Evolutionary conservation across 2,888 invertebrate species (phyloP).

Genomic region (Hydrotaea diabolus): DNA sequence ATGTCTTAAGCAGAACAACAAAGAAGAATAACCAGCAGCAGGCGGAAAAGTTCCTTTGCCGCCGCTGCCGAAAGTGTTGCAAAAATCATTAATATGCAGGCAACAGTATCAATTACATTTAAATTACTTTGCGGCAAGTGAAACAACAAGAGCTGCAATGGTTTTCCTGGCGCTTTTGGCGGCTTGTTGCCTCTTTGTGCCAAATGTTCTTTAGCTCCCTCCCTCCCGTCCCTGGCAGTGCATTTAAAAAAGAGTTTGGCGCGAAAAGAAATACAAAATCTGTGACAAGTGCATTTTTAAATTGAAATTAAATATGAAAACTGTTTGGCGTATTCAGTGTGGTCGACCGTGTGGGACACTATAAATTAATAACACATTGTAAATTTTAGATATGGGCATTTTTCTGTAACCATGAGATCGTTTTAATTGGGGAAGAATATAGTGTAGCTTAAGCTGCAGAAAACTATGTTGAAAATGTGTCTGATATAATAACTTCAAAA

Average conservation of each 20-base stretch:
- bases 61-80: conserved; percentile 62
- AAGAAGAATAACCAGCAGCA: conserved; percentile 22
- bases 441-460: too few relatives aligned
- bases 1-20: conserved; percentile 49
- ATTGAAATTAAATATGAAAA: conserved; percentile 16
- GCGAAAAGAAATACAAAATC: not conserved
- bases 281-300: conserved; percentile 13
- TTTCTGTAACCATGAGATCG: too few relatives aligned
- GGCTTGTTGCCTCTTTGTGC: not conserved
- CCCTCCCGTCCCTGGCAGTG: not conserved
- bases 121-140: conserved; percentile 74
- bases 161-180: conserved; percentile 1
- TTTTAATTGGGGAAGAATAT: too few relatives aligned
- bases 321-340: not conserved
- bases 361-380: not conserved
- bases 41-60: conserved; percentile 28
- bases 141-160: not conserved
- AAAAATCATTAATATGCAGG: conserved; percentile 70
- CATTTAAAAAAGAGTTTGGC: not conserved
- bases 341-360: not conserved
- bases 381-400: too few relatives aligned
- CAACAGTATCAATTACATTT: conserved; percentile 78
- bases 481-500: too few relatives aligned
- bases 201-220: not conserved
- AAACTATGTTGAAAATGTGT: too few relatives aligned